Evolutionary conservation across 2,888 invertebrate genomes (phyloP), one percentile per base, ranked within the genome.

Genomic region (Rhaphigaster nebulosa): DNA sequence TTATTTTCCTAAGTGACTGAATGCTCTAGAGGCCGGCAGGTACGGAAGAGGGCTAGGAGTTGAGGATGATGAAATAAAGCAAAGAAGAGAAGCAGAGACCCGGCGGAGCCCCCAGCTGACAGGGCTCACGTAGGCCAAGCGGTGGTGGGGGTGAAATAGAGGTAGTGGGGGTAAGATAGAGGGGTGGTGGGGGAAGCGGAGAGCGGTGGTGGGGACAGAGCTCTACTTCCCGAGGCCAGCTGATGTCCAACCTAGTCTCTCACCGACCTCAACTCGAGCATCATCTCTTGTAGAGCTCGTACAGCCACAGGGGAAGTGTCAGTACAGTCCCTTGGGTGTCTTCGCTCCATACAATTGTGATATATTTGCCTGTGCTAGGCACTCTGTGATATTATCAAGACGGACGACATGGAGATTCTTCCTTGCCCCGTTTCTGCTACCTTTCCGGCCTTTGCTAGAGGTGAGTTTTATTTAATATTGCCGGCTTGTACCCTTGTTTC

Each of bases 401-500:
- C 38, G 56, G 41, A 50, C 41, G 84, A 76, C 84, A 92, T 92
- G 91, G 91, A 92, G 91, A 84, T 92, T n/a, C 87, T 92, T 88
- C 91, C 91, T 34, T 88, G 90, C 70, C 90, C 91, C n/a, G 88
- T 88, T 45, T 84, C 84, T 60, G 91, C 89, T 41, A 89, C 89
- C 45, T 90, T 91, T 76, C 92, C 91, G 56, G 91, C 91, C 29
- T 65, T 90, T 38, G 90, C 87, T 20, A 90, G 65, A 91, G 91
- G 91, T 92, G 89, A 91, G 90, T 90, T 76, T 18, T 41, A 45
- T 15, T n/a, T 45, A 45, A 84, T 84, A 84, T 84, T 84, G 45
- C 84, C 84, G 84, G 84, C 84, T 84, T 80, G 5, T 23, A 38
- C 23, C 23, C 41, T 80, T 84, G 45, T 84, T 84, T 84, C 84